Base-by-base conservation (phyloP, 1,140 invertebrate species). In the Leptestheria dahalacensis region DNA sequence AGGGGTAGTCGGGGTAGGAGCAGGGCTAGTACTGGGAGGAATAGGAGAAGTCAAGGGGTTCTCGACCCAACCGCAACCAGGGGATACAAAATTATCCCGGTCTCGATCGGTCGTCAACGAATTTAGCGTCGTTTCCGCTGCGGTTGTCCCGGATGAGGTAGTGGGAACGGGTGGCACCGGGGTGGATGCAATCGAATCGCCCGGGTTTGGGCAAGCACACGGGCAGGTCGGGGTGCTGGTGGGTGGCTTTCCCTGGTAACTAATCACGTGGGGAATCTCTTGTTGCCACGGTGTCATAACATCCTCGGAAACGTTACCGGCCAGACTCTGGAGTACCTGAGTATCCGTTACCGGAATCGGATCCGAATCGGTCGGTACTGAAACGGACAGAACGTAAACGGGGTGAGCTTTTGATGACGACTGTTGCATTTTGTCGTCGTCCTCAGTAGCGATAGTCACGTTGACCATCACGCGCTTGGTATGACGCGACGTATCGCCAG, bases 331-430 rank as follows among this genome's bases (percentile, higher is more conserved):
- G 15, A 56, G 21, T 23, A 56, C 53, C 26, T 1, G 49, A 28
- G 11, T 29, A n/a, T n/a, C n/a, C n/a, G n/a, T n/a, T n/a, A n/a
- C n/a, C n/a, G 50, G 4, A 18, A 26, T 26, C 21, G 53, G 41
- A 63, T 77, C 73, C 18, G 72, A 76, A 62, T 77, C 72, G 61
- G 78, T 81, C 6, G 84, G 83, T 57, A 86, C 77, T 49, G 79
- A 82, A 60, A 86, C 77, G 60, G 84, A 84, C 62, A 86, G 70
- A 46, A 84, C 78, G 73, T 85, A 86, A 61, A 86, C 71, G 48
- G 81, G 81, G 65, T 80, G 55, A 11, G 57, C 21, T 15, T 25
- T n/a, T 2, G 54, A 29, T 2, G 53, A 9, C 1, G 61, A 18
- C 62, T 58, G 24, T 50, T 21, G 21, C 47, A 57, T 1, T 65